Percentiles rank a stretch among this genome's conserved stretches.
Conservation (phyloP, 1,140 invertebrate genomes). For the Steinernema feltiae region DNA sequence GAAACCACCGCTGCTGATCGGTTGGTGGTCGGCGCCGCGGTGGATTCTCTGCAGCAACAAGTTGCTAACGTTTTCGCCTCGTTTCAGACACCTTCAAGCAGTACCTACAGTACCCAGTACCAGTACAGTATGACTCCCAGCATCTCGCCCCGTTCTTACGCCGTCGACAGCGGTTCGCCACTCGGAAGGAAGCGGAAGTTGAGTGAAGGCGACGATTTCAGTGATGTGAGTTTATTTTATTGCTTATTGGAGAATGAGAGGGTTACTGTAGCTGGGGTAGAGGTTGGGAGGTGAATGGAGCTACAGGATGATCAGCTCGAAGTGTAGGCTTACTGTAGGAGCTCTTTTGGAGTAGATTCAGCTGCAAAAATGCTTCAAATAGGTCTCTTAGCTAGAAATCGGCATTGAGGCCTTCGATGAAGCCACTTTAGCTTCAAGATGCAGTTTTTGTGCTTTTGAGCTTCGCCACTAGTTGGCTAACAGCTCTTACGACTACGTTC, state of each 20-base stretch:
- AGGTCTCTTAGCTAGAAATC: too few relatives aligned
- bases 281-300: background rate
- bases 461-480: too few relatives aligned
- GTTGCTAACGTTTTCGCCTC: background rate
- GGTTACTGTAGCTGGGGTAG: background rate
- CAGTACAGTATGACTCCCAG: background rate
- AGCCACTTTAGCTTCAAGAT: too few relatives aligned
- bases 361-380: too few relatives aligned
- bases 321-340: too few relatives aligned
- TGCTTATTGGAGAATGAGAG: background rate
- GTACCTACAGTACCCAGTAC: background rate
- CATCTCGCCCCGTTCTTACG: background rate
- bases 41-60: background rate
- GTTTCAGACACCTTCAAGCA: background rate
- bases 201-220: background rate
- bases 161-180: background rate
- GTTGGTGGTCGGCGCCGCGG: background rate
- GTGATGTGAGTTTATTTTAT: slow-evolving; percentile 9
- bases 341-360: too few relatives aligned
- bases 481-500: too few relatives aligned
- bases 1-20: background rate
- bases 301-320: background rate
- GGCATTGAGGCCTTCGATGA: too few relatives aligned
- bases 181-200: background rate
- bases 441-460: too few relatives aligned